Percentiles rank a stretch among this genome's conserved stretches.
Conservation (phyloP, 1,140 invertebrate species). For the Brachionus rubens region DNA sequence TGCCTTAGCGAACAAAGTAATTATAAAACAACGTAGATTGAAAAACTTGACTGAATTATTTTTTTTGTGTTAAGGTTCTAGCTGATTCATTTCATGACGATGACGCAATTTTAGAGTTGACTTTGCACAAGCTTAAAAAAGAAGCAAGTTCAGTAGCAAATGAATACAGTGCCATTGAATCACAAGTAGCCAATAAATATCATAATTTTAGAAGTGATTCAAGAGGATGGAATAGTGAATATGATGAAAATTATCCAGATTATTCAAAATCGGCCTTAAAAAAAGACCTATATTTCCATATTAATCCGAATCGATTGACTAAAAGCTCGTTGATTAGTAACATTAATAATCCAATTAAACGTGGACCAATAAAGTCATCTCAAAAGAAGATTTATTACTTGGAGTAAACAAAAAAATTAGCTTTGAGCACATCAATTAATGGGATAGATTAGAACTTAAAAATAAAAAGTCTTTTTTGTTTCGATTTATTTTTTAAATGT, state of each 20-base stretch:
- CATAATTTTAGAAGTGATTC: slow-evolving; percentile 30
- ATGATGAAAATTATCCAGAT: slow-evolving; percentile 45
- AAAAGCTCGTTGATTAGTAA: slow-evolving; percentile 37
- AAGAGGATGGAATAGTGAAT: slow-evolving; percentile 32
- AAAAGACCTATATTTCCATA: slow-evolving; percentile 17
- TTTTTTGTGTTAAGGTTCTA: background rate
- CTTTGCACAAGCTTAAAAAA: slow-evolving; percentile 42
- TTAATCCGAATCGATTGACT: slow-evolving; percentile 35
- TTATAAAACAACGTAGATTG: no score
- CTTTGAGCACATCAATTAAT: no score
- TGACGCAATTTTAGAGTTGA: slow-evolving; percentile 32
- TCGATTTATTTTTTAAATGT: no score
- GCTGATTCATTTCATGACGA: slow-evolving; percentile 12
- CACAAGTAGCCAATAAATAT: slow-evolving; percentile 13
- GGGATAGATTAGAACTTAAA: no score
- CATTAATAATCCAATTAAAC: slow-evolving; percentile 1
- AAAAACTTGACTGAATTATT: background rate
- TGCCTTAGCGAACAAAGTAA: slow-evolving; percentile 31
- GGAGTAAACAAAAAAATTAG: no score
- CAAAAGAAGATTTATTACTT: slow-evolving; percentile 32
- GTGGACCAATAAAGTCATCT: background rate
- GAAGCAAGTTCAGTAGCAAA: slow-evolving; percentile 22
- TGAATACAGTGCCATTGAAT: slow-evolving; percentile 39
- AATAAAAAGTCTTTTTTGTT: no score
- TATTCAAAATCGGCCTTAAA: background rate